Evolutionary conservation across 2,888 invertebrate genomes (phyloP).

Genomic region (Brenthis daphne): DNA sequence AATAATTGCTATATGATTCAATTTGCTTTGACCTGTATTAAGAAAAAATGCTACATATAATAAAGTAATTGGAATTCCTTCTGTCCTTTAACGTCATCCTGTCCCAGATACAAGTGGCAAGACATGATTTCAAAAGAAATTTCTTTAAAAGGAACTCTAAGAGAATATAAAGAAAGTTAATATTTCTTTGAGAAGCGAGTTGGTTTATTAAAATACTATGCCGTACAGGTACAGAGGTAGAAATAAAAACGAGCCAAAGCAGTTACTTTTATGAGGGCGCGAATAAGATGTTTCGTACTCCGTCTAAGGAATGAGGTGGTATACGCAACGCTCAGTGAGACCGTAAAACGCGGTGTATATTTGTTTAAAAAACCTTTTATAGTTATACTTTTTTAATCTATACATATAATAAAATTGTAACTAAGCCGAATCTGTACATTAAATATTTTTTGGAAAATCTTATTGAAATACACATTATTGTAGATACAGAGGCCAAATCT

Average conservation of each 20-base stretch:
- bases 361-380: background rate
- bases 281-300: constrained; percentile 82
- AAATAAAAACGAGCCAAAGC: constrained; percentile 81
- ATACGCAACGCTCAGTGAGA: constrained; percentile 49
- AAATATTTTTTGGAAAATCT: too few species aligned
- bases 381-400: too few species aligned
- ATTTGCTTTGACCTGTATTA: constrained; percentile 37
- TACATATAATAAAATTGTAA: too few species aligned
- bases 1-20: constrained; percentile 44
- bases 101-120: constrained; percentile 79
- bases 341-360: constrained; percentile 38
- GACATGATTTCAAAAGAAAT: constrained; percentile 62
- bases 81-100: constrained; percentile 75
- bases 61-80: constrained; percentile 81
- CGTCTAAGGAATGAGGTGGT: constrained; percentile 73
- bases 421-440: too few species aligned
- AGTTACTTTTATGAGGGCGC: constrained; percentile 83
- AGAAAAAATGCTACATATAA: constrained; percentile 53
- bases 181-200: constrained; percentile 46
- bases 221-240: constrained; percentile 79
- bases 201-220: constrained; percentile 81
- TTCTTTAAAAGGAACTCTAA: constrained; percentile 48
- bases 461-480: too few species aligned
- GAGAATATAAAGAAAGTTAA: constrained; percentile 44
- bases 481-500: too few species aligned